Evolutionary conservation across 2,797 vertebrate genomes (phyloP).

Genomic region (Rhinella marina): DNA sequence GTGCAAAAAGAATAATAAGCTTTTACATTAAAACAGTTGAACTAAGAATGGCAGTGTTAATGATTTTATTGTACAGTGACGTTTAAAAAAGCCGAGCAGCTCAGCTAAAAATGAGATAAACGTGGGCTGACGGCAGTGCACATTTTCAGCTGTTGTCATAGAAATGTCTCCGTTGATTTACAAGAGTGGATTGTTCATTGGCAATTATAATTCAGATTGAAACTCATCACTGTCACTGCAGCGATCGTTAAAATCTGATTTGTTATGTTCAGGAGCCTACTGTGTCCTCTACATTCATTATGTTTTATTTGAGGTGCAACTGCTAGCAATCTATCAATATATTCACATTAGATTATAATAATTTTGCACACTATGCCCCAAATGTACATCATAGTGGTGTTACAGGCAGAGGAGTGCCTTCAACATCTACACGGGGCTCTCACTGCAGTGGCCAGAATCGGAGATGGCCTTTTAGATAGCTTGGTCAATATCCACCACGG

Average conservation of each 20-base stretch:
- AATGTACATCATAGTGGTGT: no score
- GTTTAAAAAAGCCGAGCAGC: background rate
- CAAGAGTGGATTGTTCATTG: background rate
- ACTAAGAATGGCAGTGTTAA: background rate
- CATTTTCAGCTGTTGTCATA: slow-evolving; percentile 1
- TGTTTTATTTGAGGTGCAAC: background rate
- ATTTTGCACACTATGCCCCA: no score
- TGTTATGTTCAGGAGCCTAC: background rate
- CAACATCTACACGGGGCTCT: no score
- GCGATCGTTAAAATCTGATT: background rate
- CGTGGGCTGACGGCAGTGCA: background rate
- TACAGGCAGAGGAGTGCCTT: no score
- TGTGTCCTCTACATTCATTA: background rate
- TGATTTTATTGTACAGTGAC: background rate
- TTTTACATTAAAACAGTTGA: background rate
- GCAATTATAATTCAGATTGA: background rate
- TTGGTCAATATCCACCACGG: no score
- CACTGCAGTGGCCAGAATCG: no score
- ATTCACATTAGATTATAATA: no score
- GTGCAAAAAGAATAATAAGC: background rate
- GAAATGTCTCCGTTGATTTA: slow-evolving; percentile 2
- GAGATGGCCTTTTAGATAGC: no score
- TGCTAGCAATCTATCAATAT: background rate
- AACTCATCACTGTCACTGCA: background rate
- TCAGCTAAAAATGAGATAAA: background rate